Base-by-base conservation (phyloP, 2,888 invertebrate species). In the Notodonta dromedarius region DNA sequence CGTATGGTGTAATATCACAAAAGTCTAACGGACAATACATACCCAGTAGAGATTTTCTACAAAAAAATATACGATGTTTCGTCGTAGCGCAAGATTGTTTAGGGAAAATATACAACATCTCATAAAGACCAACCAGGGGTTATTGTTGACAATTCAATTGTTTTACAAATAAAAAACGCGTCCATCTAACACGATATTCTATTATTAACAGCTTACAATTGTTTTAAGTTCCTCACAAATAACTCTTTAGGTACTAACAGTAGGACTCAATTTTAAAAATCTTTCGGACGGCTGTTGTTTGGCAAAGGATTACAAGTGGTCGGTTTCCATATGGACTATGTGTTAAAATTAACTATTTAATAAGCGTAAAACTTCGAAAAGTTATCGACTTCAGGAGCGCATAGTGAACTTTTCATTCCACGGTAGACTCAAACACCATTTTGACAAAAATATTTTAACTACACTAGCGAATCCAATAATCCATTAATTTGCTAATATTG, bases 391-490 rank as follows among this genome's bases (percentile, higher is more conserved):
- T 69, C 65, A 66, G 59, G 63, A 68, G 92, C 92, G 93, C 91
- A 78, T 87, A 91, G 91, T 77, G 82, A 93, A 91, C 92, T 93
- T 83, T 92, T 90, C 91, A 93, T 91, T 93, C 89, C 86, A 91
- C 90, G 89, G 69, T 60, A 57, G 54, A 58, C 50, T 61, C 42
- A 39, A 57, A 62, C 64, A 62, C 57, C 57, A 60, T 51, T 46
- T n/a, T 46, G 13, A n/a, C 8, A 2, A 52, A 52, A 52, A 13
- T 52, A 32, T n/a, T 46, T 16, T 50, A 16, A 9, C 12, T 52
- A 16, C 8, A 50, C 40, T 13, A 7, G 14, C 14, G n/a, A 40
- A 55, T 39, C 39, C 39, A 53, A 39, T 24, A 1, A 32, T 35
- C 13, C 35, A 35, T 13, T 14, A 42, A 54, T 51, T 53, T 59